Percentiles rank a stretch among this genome's conserved stretches.
phyloP scores from a whole-genome alignment of 1,140 invertebrate species.

The Cotesia glomerata region DNA sequence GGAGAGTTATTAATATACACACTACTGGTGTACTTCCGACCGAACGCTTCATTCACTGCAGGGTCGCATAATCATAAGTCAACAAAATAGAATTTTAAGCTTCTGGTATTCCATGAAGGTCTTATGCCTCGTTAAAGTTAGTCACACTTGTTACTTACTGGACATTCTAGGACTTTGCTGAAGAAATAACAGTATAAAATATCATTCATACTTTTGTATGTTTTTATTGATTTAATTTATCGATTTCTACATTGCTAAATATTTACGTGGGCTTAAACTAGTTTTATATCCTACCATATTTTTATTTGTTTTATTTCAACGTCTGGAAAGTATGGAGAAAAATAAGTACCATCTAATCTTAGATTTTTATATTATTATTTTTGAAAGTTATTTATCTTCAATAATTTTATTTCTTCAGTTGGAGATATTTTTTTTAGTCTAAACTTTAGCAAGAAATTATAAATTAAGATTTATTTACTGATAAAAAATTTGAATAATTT shows the following conservation, averaged over 20 bases:
- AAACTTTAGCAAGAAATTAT: too few relatives aligned
- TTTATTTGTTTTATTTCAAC: neutral
- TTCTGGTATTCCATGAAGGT: neutral
- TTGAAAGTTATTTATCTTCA: neutral
- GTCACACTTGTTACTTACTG: neutral
- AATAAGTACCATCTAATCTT: conserved; percentile 2
- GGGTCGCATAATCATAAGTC: conserved; percentile 24
- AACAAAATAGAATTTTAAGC: conserved; percentile 10
- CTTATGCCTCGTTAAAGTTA: neutral
- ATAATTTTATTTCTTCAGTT: too few relatives aligned
- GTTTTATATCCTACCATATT: conserved; percentile 4
- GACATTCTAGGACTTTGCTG: neutral
- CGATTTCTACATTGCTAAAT: neutral
- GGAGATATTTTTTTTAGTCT: too few relatives aligned
- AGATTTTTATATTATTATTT: neutral
- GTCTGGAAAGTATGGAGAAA: neutral
- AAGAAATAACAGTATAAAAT: too few relatives aligned
- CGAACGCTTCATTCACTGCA: conserved; percentile 50
- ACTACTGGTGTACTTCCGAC: conserved; percentile 36
- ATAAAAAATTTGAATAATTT: too few relatives aligned
- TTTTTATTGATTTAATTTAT: neutral
- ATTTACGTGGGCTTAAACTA: neutral
- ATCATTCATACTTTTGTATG: neutral
- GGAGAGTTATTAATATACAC: conserved; percentile 58
- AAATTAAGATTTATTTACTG: too few relatives aligned